Evolutionary conservation across 2,888 invertebrate genomes (phyloP), one percentile per base, ranked within the genome.

Genomic region (Phrixothrix hirtus): DNA sequence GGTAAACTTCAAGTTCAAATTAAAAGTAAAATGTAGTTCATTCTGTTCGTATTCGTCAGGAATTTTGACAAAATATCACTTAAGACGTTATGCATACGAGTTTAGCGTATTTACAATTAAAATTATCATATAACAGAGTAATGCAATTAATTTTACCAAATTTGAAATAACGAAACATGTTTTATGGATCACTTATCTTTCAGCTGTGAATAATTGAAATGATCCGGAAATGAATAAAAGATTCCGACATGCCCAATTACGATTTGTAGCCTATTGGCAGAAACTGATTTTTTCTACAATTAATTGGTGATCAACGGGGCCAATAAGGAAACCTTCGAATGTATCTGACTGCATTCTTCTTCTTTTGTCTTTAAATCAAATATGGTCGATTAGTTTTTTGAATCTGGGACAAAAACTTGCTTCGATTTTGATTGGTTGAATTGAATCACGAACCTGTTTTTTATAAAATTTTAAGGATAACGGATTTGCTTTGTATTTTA

Each of bases 391-490:
- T 53, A 55, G 59, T 61, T 58, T 59, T 62, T 65, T 37, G 42
- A 41, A 60, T 57, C 57, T 55, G 41, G 38, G 47, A 51, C 58
- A 69, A 68, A 69, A 68, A 67, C 64, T 59, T 51, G 62, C 55
- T 62, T 64, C 63, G 65, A 66, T 68, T 71, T 71, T 70, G 69
- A 73, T 73, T 72, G 72, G 73, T 66, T 62, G 70, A 67, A 71
- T 72, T 70, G 69, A 65, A 70, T 68, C 63, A 68, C 67, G 67
- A 70, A 72, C 73, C 69, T 67, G 72, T 73, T 73, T 73, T 73
- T 72, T 51, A 15, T 45, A 16, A 25, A 16, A 45, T 27, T 55
- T 54, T 50, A 65, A 62, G 43, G 48, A 52, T 32, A 38, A 42
- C 43, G 39, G 43, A 49, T 46, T 41, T 51, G 45, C 50, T 45